Conservation (phyloP, 1,140 invertebrate genomes). For the Drosophila lowei region DNA sequence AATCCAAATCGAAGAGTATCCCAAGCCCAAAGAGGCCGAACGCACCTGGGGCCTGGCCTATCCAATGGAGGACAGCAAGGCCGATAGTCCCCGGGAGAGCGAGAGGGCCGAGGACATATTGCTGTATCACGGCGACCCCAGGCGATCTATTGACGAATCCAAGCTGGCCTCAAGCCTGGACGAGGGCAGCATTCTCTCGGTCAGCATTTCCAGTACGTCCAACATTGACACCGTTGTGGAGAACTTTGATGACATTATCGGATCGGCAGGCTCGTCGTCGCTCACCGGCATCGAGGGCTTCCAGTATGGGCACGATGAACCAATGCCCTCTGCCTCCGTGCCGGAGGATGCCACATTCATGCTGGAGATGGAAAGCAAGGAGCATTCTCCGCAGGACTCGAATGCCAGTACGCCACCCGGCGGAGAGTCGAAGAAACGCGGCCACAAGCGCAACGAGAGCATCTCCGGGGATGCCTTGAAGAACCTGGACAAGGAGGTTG, state of each 20-base stretch:
- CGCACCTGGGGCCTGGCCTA: conserved; percentile 74
- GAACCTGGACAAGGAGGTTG: conserved; percentile 63
- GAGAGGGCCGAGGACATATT: conserved; percentile 73
- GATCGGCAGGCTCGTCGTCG: conserved; percentile 84
- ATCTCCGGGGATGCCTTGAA: conserved; percentile 75
- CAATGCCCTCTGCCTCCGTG: conserved; percentile 51
- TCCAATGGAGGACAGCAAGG: conserved; percentile 62
- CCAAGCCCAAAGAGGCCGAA: conserved; percentile 72
- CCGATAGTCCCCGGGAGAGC: conserved; percentile 64
- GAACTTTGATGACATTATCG: conserved; percentile 84
- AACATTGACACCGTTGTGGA: conserved; percentile 85
- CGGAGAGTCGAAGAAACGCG: conserved; percentile 84
- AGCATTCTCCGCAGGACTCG: conserved; percentile 84
- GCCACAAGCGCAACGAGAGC: conserved; percentile 85
- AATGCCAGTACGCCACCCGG: conserved; percentile 84
- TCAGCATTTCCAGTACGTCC: conserved; percentile 85
- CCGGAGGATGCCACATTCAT: conserved; percentile 72
- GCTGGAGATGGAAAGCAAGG: conserved; percentile 79
- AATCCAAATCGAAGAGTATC: conserved; percentile 70
- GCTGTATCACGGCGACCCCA: conserved; percentile 65
- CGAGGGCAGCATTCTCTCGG: conserved; percentile 85
- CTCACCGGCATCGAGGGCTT: conserved; percentile 78
- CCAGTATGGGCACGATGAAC: conserved; percentile 82
- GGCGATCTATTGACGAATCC: conserved; percentile 71
- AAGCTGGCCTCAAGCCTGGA: conserved; percentile 85